These are phyloP conservation scores for Lepidochrysops patricia DNA, from an alignment of 2,888 invertebrate species.

Conservation along the genomic window DNA sequence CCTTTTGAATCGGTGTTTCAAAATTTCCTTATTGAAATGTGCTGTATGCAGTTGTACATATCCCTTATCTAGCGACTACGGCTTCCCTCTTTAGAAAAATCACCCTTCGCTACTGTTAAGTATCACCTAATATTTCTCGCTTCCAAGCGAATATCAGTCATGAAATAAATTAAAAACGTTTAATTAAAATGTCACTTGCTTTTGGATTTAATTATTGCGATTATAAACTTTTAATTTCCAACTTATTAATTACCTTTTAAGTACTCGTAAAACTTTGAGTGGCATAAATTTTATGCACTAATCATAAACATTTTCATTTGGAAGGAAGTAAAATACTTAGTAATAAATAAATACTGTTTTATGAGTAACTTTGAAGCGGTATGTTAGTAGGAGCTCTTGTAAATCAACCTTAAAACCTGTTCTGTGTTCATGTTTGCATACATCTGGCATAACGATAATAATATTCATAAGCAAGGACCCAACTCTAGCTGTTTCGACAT, in stretches of 20 bases:
- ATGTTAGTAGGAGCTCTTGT: conserved; percentile 29
- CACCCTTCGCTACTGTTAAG: too few species aligned
- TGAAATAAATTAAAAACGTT: too few species aligned
- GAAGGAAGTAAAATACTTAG: background rate
- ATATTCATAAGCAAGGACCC: conserved; percentile 27
- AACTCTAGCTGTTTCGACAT: conserved; percentile 22
- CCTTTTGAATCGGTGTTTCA: too few species aligned
- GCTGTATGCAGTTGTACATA: too few species aligned
- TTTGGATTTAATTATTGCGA: background rate
- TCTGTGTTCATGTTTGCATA: conserved; percentile 30
- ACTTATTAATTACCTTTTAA: conserved; percentile 18
- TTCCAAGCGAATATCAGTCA: too few species aligned
- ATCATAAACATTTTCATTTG: background rate
- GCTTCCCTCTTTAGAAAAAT: too few species aligned
- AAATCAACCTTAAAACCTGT: conserved; percentile 30
- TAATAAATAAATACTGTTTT: background rate
- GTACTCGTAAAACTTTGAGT: conserved; percentile 9
- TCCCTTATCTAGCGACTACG: too few species aligned
- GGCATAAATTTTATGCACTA: background rate
- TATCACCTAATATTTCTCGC: too few species aligned
- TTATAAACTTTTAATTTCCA: conserved; percentile 10
- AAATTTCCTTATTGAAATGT: too few species aligned
- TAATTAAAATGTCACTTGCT: too few species aligned
- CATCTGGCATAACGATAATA: conserved; percentile 27
- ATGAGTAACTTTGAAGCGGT: conserved; percentile 15